Evolutionary conservation across 2,797 vertebrate genomes (phyloP).

Genomic region (Pyrocephalus nanus): DNA sequence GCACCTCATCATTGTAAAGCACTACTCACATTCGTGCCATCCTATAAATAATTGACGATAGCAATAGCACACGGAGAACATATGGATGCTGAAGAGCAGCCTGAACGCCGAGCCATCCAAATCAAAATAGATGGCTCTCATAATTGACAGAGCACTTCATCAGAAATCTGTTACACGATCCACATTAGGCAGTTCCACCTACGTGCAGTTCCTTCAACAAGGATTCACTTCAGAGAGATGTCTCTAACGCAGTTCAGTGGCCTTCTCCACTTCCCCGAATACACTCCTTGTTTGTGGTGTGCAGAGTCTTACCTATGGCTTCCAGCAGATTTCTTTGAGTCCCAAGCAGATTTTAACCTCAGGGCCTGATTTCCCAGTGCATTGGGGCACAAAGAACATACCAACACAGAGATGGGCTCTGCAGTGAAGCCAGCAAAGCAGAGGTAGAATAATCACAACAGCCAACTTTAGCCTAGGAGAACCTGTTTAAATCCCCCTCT

Average conservation of each 20-base stretch:
- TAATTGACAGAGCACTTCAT: neutral
- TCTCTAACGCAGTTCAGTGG: neutral
- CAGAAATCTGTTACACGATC: conserved; percentile 8
- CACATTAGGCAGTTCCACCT: neutral
- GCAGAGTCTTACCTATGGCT: neutral
- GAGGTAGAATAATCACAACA: neutral
- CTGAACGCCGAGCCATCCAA: neutral
- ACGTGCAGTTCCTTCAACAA: neutral
- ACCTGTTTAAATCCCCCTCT: neutral
- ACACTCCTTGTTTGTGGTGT: neutral
- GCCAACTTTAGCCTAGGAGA: neutral
- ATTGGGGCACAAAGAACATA: neutral
- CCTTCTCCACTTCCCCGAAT: neutral
- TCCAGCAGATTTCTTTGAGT: neutral
- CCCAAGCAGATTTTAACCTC: neutral
- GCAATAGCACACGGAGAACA: neutral
- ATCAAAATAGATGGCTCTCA: neutral
- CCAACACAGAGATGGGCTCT: neutral
- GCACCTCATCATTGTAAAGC: neutral
- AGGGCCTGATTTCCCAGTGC: neutral
- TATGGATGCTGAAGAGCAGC: neutral
- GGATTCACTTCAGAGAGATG: neutral
- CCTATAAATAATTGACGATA: neutral
- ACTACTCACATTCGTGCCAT: neutral
- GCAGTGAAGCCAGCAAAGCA: neutral